These are phyloP conservation scores for Sinocyclocheilus anshuiensis DNA, from an alignment of 2,113 vertebrate genomes.

Conservation along the genomic window DNA sequence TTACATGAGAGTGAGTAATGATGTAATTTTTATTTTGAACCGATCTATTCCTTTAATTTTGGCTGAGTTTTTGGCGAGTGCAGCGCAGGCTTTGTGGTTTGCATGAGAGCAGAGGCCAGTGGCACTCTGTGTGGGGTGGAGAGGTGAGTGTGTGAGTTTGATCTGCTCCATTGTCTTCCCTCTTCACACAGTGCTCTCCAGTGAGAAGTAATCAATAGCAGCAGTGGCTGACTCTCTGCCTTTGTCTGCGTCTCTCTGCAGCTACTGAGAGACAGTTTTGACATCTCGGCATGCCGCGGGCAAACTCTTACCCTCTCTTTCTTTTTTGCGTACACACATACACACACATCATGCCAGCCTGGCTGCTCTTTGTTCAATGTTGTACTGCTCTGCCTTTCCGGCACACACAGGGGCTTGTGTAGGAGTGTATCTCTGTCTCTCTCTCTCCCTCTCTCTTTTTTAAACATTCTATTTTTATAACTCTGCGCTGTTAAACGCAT, in stretches of 20 bases:
- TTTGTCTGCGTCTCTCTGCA: slow-evolving; percentile 55
- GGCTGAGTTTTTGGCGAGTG: slow-evolving; percentile 15
- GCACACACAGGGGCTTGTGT: slow-evolving; percentile 58
- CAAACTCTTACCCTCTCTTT: slow-evolving; percentile 42
- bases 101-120: slow-evolving; percentile 44
- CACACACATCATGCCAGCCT: slow-evolving; percentile 48
- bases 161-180: slow-evolving; percentile 49
- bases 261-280: slow-evolving; percentile 56
- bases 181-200: slow-evolving; percentile 46
- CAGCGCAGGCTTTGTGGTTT: background rate
- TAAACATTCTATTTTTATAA: slow-evolving; percentile 65
- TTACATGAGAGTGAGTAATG: background rate
- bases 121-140: slow-evolving; percentile 51
- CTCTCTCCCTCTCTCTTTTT: slow-evolving; percentile 41
- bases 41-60: background rate
- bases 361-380: slow-evolving; percentile 57
- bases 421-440: slow-evolving; percentile 56
- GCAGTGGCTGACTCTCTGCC: slow-evolving; percentile 57
- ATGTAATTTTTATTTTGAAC: background rate
- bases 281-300: slow-evolving; percentile 58
- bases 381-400: slow-evolving; percentile 56
- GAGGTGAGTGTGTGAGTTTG: slow-evolving; percentile 52
- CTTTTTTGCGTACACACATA: background rate
- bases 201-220: slow-evolving; percentile 60
- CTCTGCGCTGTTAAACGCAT: slow-evolving; percentile 59